Conservation (phyloP, 1,140 invertebrate genomes). For the Zaprionus africanus region DNA sequence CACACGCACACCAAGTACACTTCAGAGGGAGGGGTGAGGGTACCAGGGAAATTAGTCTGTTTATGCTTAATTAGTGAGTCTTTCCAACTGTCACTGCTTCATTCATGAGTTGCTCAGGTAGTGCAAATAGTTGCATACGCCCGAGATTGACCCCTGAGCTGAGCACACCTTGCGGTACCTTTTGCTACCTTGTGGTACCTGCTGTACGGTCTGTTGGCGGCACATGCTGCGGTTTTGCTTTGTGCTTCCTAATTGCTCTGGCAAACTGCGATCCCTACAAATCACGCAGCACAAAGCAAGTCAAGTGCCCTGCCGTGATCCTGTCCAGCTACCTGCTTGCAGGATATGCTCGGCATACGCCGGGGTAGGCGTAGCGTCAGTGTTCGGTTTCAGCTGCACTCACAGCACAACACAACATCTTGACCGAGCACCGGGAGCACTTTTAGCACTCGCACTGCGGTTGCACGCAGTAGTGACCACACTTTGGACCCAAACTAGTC, state of each 20-base stretch:
- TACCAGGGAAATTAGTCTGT: slow-evolving; percentile 63
- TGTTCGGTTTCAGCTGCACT: slow-evolving; percentile 55
- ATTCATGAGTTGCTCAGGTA: slow-evolving; percentile 50
- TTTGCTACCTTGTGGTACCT: slow-evolving; percentile 51
- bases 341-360: slow-evolving; percentile 39
- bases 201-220: slow-evolving; percentile 15
- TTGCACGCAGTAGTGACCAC: slow-evolving; percentile 30
- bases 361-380: slow-evolving; percentile 33
- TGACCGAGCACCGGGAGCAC: slow-evolving; percentile 41
- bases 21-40: neutral
- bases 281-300: slow-evolving; percentile 58
- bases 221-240: slow-evolving; percentile 70
- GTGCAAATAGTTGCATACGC: slow-evolving; percentile 49
- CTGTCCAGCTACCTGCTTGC: slow-evolving; percentile 32
- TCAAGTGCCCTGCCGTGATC: slow-evolving; percentile 58
- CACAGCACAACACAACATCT: slow-evolving; percentile 30
- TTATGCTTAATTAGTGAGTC: slow-evolving; percentile 74
- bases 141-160: slow-evolving; percentile 51
- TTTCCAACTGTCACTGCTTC: slow-evolving; percentile 26
- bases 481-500: neutral
- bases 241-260: slow-evolving; percentile 65
- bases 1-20: slow-evolving; percentile 53
- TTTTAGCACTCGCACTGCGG: slow-evolving; percentile 71
- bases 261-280: slow-evolving; percentile 56
- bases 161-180: slow-evolving; percentile 50